These are phyloP conservation scores for Oenanthe oenanthe DNA, from an alignment of 2,113 vertebrate species.

Conservation along the genomic window DNA sequence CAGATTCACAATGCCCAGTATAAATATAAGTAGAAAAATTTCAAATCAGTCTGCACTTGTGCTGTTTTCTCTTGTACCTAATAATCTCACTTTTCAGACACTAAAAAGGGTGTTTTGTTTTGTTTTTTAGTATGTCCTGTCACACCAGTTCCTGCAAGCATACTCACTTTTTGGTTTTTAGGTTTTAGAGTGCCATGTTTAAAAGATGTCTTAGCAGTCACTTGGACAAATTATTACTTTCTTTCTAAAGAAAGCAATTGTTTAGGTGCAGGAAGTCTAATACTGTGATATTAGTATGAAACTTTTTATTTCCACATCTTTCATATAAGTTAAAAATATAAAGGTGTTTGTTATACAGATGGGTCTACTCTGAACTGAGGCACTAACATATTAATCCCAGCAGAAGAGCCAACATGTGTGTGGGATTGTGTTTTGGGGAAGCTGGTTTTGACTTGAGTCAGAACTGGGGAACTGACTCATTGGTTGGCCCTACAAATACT, in stretches of 20 bases:
- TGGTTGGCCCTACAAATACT: background rate
- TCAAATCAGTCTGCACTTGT: background rate
- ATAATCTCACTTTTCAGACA: background rate
- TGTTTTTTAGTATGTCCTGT: background rate
- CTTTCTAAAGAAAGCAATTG: background rate
- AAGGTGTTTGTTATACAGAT: background rate
- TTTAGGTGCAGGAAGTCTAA: background rate
- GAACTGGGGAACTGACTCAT: background rate
- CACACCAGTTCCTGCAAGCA: background rate
- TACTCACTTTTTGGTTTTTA: background rate
- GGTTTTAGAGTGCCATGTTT: background rate
- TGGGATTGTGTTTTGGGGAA: background rate
- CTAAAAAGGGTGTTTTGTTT: background rate
- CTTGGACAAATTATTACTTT: background rate
- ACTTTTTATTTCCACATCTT: background rate
- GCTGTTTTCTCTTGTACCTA: background rate
- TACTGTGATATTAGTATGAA: background rate
- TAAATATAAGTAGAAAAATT: background rate
- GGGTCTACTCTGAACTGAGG: background rate
- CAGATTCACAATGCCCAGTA: background rate
- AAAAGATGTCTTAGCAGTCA: background rate
- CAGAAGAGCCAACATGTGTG: background rate
- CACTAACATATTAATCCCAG: background rate
- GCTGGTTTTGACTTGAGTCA: background rate
- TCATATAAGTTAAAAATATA: background rate